Base-by-base conservation (phyloP, 1,140 invertebrate species). In the Hyles vespertilio region DNA sequence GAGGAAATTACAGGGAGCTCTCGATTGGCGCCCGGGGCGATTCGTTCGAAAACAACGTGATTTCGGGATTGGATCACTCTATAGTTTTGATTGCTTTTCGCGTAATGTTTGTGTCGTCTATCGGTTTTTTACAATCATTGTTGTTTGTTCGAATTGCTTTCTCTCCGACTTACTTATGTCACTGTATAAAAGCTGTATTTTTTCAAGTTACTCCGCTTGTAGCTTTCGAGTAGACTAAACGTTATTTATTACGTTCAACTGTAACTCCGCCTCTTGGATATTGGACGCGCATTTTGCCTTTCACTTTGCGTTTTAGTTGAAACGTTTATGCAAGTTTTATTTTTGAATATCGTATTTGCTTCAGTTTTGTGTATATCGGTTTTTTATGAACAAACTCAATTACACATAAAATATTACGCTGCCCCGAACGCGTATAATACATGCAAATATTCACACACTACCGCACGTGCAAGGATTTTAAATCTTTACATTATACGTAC, bases 31-130 rank as follows among this genome's bases (percentile, higher is more conserved):
- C 72, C 69, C 66, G 60, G 58, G 67, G 75, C 71, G 58, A 68
- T 72, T 69, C 61, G 55, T 51, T 70, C 34, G 64, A 72, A 71
- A 77, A 72, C 73, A 72, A 78, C 57, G 58, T 67, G 68, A 74
- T 74, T 77, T 79, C 68, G 70, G 67, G 70, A 79, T 75, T 70
- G 70, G 67, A 72, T 72, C 72, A 70, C 63, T 75, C 70, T 61
- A 78, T 77, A 79, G 67, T 79, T 79, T 72, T 77, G 77, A 81
- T 81, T 77, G 71, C 67, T 81, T 79, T 67, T 65, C 54, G 51
- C 63, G 67, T 77, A 70, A 77, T 75, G 69, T 51, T 11, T 32
- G 64, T 46, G 36, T 22, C 56, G 53, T 47, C 55, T 59, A 63
- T 46, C 56, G 52, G 44, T 61, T 64, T 64, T 66, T 74, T 60